phyloP scores from a whole-genome alignment of 2,888 invertebrate genomes.

The Lepas anatifera region DNA sequence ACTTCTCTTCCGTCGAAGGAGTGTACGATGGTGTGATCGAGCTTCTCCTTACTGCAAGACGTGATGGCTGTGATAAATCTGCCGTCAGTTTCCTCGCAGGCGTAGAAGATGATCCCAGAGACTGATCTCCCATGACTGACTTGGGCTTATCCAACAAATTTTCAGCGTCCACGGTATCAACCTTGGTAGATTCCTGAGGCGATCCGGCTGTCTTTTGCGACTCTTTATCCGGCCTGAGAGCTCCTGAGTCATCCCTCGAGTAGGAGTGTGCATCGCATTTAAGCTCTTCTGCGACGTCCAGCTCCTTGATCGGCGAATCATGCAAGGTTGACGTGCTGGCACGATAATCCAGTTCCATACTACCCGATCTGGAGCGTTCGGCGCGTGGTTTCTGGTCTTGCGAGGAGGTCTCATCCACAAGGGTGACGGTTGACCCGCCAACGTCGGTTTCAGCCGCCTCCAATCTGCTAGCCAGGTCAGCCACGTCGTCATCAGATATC shows the following conservation, averaged over 20 bases:
- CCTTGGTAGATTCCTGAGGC: too few species aligned
- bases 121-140: too few species aligned
- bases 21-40: too few species aligned
- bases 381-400: too few species aligned
- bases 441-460: not conserved
- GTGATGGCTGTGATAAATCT: too few species aligned
- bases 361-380: not conserved
- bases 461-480: not conserved
- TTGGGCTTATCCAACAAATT: too few species aligned
- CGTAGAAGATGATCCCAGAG: too few species aligned
- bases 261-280: too few species aligned
- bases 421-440: not conserved
- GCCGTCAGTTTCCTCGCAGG: too few species aligned
- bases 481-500: not conserved
- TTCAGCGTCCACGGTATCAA: too few species aligned
- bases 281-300: not conserved
- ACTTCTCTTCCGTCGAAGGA: not conserved
- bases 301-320: not conserved
- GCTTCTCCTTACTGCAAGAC: too few species aligned
- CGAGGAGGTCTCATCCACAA: not conserved
- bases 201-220: not conserved
- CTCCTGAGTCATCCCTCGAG: not conserved
- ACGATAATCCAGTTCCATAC: not conserved
- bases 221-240: not conserved
- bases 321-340: not conserved